phyloP scores from a whole-genome alignment of 2,888 invertebrate species.

The Meloe dianella region DNA sequence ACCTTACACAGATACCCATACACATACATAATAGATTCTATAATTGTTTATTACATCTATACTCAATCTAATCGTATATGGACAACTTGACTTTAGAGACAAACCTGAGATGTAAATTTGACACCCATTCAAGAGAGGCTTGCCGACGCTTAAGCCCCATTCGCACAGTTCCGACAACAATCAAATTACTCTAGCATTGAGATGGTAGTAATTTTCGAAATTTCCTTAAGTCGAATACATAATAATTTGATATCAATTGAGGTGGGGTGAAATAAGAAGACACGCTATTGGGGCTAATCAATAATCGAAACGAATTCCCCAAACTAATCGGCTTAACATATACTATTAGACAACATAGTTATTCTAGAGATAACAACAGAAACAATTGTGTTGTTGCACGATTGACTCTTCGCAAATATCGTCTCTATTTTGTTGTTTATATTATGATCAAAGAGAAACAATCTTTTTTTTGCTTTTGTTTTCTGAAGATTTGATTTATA shows the following conservation, averaged over 20 bases:
- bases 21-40: constrained; percentile 16
- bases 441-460: too few relatives aligned
- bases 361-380: background rate
- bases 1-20: constrained; percentile 35
- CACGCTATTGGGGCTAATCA: constrained; percentile 19
- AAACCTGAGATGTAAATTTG: too few relatives aligned
- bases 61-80: background rate
- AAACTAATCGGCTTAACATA: constrained; percentile 16
- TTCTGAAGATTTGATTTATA: background rate
- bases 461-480: too few relatives aligned
- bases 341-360: background rate
- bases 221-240: background rate
- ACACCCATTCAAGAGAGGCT: too few relatives aligned
- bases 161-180: too few relatives aligned
- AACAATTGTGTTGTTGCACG: background rate
- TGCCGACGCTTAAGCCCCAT: too few relatives aligned
- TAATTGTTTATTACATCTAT: constrained; percentile 27
- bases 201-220: too few relatives aligned
- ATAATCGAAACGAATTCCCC: constrained; percentile 14
- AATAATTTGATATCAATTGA: background rate
- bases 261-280: background rate
- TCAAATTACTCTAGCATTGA: too few relatives aligned
- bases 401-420: too few relatives aligned
- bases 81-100: too few relatives aligned
- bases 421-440: too few relatives aligned